Percentiles rank a stretch among this genome's conserved stretches.
phyloP scores from a whole-genome alignment of 2,113 vertebrate genomes.

The Gymnocephalus cernua region DNA sequence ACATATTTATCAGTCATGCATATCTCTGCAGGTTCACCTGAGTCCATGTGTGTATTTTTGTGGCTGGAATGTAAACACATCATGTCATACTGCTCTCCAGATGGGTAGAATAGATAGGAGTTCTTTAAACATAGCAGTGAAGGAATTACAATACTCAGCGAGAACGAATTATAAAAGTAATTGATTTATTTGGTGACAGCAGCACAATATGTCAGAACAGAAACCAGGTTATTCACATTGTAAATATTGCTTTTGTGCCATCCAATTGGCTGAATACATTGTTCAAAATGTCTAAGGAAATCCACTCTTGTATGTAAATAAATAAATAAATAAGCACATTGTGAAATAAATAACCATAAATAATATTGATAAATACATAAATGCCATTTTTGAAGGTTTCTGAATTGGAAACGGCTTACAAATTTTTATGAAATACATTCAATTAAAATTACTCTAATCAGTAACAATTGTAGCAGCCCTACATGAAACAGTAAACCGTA shows the following conservation, averaged over 20 bases:
- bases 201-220: slow-evolving; percentile 5
- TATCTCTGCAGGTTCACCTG: slow-evolving; percentile 1
- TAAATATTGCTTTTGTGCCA: slow-evolving; percentile 16
- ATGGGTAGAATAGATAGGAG: background rate
- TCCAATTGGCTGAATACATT: background rate
- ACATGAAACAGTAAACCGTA: background rate
- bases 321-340: slow-evolving; percentile 41
- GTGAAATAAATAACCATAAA: slow-evolving; percentile 47
- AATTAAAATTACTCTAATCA: background rate
- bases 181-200: slow-evolving; percentile 51
- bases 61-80: background rate
- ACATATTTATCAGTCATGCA: slow-evolving; percentile 9
- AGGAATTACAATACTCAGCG: background rate
- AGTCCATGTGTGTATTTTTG: background rate
- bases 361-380: slow-evolving; percentile 22
- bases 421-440: slow-evolving; percentile 6
- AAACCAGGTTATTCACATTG: slow-evolving; percentile 29
- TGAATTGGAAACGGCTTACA: background rate
- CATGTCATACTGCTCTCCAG: background rate
- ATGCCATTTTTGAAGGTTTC: background rate
- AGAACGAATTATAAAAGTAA: background rate
- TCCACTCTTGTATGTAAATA: slow-evolving; percentile 32
- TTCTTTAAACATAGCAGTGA: background rate
- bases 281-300: background rate
- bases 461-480: background rate